A percentile compares a stretch with the other conserved stretches of the same genome.
These are phyloP conservation scores for Myotis davidii DNA, from an alignment of 2,113 vertebrate species.

Conservation along the genomic window DNA sequence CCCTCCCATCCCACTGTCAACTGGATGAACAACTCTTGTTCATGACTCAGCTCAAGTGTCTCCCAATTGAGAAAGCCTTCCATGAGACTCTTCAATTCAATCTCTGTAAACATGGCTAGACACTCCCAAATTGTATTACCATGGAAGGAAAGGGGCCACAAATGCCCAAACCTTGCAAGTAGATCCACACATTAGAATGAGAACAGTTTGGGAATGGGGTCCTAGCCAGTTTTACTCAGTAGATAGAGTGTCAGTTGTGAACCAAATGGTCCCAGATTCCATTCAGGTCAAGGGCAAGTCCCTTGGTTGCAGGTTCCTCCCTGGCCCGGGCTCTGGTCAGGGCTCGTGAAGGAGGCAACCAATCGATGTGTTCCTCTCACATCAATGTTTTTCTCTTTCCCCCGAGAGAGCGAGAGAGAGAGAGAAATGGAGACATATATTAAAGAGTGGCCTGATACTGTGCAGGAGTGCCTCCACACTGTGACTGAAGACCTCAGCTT, in stretches of 20 bases:
- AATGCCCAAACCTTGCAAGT: neutral
- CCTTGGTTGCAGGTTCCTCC: too few relatives aligned
- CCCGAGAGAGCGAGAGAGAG: too few relatives aligned
- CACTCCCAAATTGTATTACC: neutral
- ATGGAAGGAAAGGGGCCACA: neutral
- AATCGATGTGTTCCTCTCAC: too few relatives aligned
- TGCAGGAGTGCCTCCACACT: neutral
- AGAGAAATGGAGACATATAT: neutral
- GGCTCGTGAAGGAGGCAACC: too few relatives aligned
- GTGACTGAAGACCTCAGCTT: neutral
- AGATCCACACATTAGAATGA: neutral
- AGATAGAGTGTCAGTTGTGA: too few relatives aligned
- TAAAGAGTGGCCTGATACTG: neutral
- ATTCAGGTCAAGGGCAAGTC: too few relatives aligned
- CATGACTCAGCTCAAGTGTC: neutral
- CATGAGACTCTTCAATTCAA: neutral
- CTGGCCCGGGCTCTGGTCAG: too few relatives aligned
- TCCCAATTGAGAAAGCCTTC: neutral
- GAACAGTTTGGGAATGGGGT: neutral
- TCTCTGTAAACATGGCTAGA: neutral
- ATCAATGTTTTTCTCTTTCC: too few relatives aligned
- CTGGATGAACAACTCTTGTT: neutral
- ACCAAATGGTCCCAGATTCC: too few relatives aligned
- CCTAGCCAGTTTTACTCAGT: too few relatives aligned
- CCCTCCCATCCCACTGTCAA: neutral